Evolutionary conservation across 37 sponge, comb jelly and placozoan species (phyloP).

Genomic region (Aphrocallistes beatrix): DNA sequence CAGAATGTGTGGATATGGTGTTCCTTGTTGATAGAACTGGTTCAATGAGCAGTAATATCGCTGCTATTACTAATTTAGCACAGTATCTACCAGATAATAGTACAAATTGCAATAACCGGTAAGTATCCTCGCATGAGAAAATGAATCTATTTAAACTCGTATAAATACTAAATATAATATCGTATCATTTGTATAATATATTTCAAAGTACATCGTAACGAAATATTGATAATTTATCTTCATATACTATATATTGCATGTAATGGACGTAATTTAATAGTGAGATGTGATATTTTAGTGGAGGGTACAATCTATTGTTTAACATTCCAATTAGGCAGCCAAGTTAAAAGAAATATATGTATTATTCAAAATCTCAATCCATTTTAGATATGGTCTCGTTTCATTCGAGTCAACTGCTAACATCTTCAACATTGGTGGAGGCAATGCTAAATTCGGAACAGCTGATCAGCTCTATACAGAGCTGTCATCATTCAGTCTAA

Average conservation of each 20-base stretch:
- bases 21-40: neutral
- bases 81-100: neutral
- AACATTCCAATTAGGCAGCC: too few relatives aligned
- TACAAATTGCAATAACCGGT: neutral
- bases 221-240: too few relatives aligned
- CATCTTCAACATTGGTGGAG: neutral
- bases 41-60: neutral
- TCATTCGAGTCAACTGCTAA: neutral
- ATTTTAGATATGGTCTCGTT: conserved; percentile 2
- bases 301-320: too few relatives aligned
- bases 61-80: neutral
- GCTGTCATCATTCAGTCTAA: neutral
- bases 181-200: neutral
- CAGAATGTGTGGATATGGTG: neutral
- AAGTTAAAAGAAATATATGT: too few relatives aligned
- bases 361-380: too few relatives aligned
- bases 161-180: neutral
- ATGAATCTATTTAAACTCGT: neutral
- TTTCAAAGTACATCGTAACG: too few relatives aligned
- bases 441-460: neutral
- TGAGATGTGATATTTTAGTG: too few relatives aligned
- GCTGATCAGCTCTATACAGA: neutral
- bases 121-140: neutral
- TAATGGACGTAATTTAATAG: too few relatives aligned
- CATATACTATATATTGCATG: too few relatives aligned